Base-by-base conservation (phyloP, 2,888 invertebrate genomes). In the Bedellia somnulentella region DNA sequence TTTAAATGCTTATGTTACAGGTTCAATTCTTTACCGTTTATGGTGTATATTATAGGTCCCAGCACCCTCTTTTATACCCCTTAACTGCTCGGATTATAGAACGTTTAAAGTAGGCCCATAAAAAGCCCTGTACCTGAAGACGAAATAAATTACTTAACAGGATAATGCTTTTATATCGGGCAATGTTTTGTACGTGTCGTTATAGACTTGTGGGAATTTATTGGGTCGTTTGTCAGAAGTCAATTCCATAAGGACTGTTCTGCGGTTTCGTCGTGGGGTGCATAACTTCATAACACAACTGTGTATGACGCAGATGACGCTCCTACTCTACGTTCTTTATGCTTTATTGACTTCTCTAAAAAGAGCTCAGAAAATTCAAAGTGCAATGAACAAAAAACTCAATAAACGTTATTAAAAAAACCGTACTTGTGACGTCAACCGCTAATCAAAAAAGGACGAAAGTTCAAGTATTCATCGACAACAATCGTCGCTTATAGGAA, bases 121-220 rank as follows among this genome's bases (percentile, higher is more conserved):
- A 75, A 75, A 64, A 57, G 57, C 52, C 50, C 53, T 51, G 51
- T 67, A 67, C 68, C 66, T 66, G 60, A 61, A 66, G 60, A 62
- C 57, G 66, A 70, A 70, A 75, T 75, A 73, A 71, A 73, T 75
- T 73, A 71, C 67, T 64, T 64, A 64, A 70, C 64, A 63, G 62
- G 62, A 70, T 71, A 71, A 71, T 68, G 67, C 73, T 71, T 71
- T 70, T 67, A 71, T 64, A 58, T 57, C 58, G 52, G 41, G 50
- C 54, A 66, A 70, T 70, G 68, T 66, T 66, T 61, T 59, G 70
- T 63, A 63, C 71, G 71, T 71, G 71, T 70, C 64, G 57, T 66
- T 60, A 57, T 54, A 61, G 58, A 58, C 62, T 64, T 68, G 57
- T 59, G 63, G 60, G 70, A 71, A 71, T 71, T 75, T 75, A 73